Percentiles rank a stretch among this genome's conserved stretches.
Evolutionary conservation across 1,140 invertebrate genomes (phyloP).

Genomic region (Aphis craccivora): DNA sequence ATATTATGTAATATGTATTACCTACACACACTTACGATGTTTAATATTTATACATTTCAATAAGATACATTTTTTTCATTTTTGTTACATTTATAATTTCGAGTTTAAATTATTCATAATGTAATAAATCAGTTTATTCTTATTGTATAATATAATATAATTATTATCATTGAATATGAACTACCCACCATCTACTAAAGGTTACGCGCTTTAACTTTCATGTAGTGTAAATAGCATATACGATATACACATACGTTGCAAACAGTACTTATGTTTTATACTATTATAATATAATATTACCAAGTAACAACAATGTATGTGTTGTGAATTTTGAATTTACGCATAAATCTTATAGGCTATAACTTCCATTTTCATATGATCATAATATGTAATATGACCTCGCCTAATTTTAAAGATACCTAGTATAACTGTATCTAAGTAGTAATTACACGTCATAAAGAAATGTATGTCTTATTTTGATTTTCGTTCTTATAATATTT

Average conservation of each 20-base stretch:
- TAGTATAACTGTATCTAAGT: background rate
- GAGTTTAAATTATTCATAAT: background rate
- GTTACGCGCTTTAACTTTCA: background rate
- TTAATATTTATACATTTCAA: background rate
- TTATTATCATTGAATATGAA: constrained; percentile 10
- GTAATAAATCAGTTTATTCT: background rate
- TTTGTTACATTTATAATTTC: background rate
- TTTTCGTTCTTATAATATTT: background rate
- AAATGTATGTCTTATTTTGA: background rate
- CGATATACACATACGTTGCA: too few relatives aligned
- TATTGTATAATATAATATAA: background rate
- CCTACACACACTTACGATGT: background rate
- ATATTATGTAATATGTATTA: background rate
- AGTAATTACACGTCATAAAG: background rate
- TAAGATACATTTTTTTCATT: background rate
- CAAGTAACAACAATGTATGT: background rate
- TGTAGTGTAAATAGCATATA: background rate
- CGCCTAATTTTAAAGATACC: background rate
- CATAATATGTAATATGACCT: too few relatives aligned
- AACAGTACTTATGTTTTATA: background rate
- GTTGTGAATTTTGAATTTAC: background rate
- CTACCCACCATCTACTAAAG: background rate
- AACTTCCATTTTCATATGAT: background rate
- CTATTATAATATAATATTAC: background rate
- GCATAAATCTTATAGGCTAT: background rate